phyloP scores from a whole-genome alignment of 2,888 invertebrate genomes.

The Microplitis deprimator region DNA sequence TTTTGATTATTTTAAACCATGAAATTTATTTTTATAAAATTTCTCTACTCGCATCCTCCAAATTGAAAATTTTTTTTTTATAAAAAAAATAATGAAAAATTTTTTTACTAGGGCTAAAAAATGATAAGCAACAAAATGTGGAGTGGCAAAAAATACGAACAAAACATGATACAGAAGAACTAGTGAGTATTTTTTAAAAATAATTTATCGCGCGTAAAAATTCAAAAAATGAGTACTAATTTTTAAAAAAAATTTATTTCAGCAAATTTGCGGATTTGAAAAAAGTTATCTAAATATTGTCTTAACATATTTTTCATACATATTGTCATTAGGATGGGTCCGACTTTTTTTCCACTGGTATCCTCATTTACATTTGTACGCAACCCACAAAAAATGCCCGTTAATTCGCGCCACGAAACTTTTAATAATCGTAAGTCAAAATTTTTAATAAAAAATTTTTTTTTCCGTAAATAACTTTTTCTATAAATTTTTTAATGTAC shows the following conservation, averaged over 20 bases:
- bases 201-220: background rate
- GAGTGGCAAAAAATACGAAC: constrained; percentile 70
- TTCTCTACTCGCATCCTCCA: no score
- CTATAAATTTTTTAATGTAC: constrained; percentile 35
- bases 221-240: constrained; percentile 19
- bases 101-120: constrained; percentile 59
- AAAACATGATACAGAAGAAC: constrained; percentile 74
- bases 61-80: constrained; percentile 10
- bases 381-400: constrained; percentile 73
- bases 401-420: constrained; percentile 73
- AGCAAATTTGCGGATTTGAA: constrained; percentile 75
- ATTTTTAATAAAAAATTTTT: background rate
- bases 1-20: no score
- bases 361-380: constrained; percentile 73
- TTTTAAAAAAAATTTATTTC: constrained; percentile 50
- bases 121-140: constrained; percentile 58
- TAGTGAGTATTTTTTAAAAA: constrained; percentile 67
- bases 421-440: constrained; percentile 73
- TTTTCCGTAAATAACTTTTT: background rate
- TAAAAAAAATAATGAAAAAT: constrained; percentile 26
- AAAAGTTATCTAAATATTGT: constrained; percentile 63
- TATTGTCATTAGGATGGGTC: constrained; percentile 74
- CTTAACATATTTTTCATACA: constrained; percentile 71
- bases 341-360: constrained; percentile 78
- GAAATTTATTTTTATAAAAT: no score